Percentiles rank a stretch among this genome's conserved stretches.
Conservation (phyloP, 2,113 vertebrate genomes). For the Azemiops feae region DNA sequence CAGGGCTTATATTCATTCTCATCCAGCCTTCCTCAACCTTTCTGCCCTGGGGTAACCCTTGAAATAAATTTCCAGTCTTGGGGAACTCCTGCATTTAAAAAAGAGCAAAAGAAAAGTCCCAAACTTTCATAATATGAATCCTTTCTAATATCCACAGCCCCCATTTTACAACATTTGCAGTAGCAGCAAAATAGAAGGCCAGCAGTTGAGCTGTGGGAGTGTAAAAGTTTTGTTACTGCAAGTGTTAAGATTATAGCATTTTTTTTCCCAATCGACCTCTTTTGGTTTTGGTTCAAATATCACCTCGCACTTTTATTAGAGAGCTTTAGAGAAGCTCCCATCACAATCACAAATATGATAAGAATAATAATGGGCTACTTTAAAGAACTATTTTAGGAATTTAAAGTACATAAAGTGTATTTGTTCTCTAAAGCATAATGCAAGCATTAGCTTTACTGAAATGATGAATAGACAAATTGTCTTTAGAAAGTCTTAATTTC, state of each 20-base stretch:
- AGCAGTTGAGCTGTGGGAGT: neutral
- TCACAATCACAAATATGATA: neutral
- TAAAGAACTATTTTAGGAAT: neutral
- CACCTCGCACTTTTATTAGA: neutral
- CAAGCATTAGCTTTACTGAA: neutral
- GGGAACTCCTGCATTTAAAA: neutral
- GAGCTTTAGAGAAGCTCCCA: neutral
- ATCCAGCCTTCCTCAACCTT: neutral
- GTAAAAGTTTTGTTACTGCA: neutral
- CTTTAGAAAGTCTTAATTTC: neutral
- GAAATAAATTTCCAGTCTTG: neutral
- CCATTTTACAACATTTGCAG: neutral
- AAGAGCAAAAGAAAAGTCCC: neutral
- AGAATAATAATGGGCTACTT: neutral
- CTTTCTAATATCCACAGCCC: neutral
- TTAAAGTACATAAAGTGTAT: neutral
- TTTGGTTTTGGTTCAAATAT: neutral
- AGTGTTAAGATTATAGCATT: neutral
- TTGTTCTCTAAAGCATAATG: neutral
- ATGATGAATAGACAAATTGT: neutral
- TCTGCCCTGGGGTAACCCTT: neutral
- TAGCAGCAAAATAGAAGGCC: neutral
- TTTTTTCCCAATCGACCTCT: neutral
- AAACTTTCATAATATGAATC: neutral
- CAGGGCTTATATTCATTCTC: neutral